These are phyloP conservation scores for Macaca mulatta DNA, from an alignment of 2,113 vertebrate species.

Conservation along the genomic window DNA sequence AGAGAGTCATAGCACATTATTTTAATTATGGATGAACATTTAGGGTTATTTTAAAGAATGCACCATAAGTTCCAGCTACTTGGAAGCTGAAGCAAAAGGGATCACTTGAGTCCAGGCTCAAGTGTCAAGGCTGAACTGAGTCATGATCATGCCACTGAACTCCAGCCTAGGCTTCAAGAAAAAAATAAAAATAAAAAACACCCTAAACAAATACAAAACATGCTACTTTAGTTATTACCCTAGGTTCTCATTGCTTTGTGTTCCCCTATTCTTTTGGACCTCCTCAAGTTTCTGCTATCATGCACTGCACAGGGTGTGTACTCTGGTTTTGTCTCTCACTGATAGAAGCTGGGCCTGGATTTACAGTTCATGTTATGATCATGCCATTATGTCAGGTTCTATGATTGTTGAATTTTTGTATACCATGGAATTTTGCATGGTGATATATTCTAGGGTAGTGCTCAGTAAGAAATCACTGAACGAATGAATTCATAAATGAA, in stretches of 20 bases:
- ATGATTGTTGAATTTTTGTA: neutral
- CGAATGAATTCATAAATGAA: neutral
- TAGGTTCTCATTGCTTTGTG: neutral
- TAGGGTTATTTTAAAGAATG: neutral
- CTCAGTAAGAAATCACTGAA: constrained; percentile 2
- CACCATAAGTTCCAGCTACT: no score
- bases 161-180: no score
- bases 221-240: fast-evolving
- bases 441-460: neutral
- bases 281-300: neutral
- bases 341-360: neutral
- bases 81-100: no score
- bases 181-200: neutral
- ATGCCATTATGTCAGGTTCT: neutral
- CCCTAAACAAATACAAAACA: neutral
- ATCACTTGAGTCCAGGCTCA: no score
- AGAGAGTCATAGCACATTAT: neutral
- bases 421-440: neutral
- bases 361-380: neutral
- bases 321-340: neutral
- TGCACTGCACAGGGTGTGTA: fast-evolving
- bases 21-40: neutral
- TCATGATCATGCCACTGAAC: no score
- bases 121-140: no score
- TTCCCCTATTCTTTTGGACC: neutral